Evolutionary conservation across 2,113 vertebrate species (phyloP), one percentile per base, ranked within the genome.

Genomic region (Nettapus auritus): DNA sequence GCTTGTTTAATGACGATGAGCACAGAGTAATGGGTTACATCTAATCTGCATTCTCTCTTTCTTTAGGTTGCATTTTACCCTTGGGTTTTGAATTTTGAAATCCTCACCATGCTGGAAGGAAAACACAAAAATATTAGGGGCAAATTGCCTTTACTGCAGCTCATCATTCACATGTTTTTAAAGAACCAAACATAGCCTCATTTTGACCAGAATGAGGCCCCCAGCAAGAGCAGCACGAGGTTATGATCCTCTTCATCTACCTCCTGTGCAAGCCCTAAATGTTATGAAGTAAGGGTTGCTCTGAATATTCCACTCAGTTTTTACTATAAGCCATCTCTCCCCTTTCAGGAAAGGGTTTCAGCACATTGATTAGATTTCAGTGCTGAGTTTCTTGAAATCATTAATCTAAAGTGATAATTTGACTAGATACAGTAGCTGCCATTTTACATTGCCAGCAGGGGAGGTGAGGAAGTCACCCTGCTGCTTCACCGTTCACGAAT

Each of bases 331-430:
- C 9, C 17, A 82, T 85, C 66, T 81, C n/a, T 53, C 17, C 4
- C 12, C 28, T 68, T 77, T 84, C 86, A 88, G 38, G 18, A 87
- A 88, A 80, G 17, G 38, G 22, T 85, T 93, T 88, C 92, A 82
- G 48, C 20, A 22, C 28, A 26, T 78, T 91, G 71, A 87, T 86
- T 82, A 28, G 64, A 77, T 83, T 94, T 85, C 80, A 79, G 36
- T 59, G 38, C 59, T 9, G 17, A 76, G 62, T 88, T 95, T 70
- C 92, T 68, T 68, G 84, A 91, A 94, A 96, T 77, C 82, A 68
- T 92, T 90, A 81, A 93, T 96, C 80, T 84, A 38, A 94, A 96
- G 66, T 66, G 82, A 94, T 86, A 92, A 84, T 90, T 59, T 89
- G 48, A 86, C 89, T 95, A 96, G 93, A 93, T 81, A 79, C 29